Evolutionary conservation across 2,113 vertebrate genomes (phyloP).

Genomic region (Eolophus roseicapilla): DNA sequence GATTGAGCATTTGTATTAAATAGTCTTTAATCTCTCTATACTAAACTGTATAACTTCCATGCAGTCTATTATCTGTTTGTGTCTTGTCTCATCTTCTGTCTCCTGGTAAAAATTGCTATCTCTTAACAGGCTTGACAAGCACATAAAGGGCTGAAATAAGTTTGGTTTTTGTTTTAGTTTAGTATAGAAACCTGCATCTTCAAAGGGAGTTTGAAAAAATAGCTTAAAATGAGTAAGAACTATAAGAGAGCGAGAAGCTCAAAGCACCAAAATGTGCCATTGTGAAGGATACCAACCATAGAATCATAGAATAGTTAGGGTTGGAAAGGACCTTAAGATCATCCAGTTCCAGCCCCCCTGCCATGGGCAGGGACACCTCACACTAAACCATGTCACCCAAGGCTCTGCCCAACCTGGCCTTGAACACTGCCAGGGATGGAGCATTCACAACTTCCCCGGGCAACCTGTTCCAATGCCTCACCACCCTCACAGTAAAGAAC

Average conservation of each 20-base stretch:
- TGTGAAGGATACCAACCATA: background rate
- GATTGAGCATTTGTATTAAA: background rate
- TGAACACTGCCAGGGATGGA: no score
- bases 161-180: background rate
- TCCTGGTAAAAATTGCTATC: background rate
- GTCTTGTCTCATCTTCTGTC: background rate
- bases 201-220: background rate
- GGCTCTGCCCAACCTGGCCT: no score
- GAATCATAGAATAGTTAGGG: no score
- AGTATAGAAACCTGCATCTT: background rate
- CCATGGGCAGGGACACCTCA: no score
- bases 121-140: background rate
- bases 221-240: background rate
- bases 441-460: no score
- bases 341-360: no score
- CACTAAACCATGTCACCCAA: no score
- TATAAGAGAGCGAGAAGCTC: background rate
- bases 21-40: background rate
- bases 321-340: no score
- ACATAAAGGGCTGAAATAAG: background rate
- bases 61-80: background rate
- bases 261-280: background rate
- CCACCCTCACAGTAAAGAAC: no score
- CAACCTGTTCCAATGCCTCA: no score
- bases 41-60: background rate